Base-by-base conservation (phyloP, 1,140 invertebrate species). In the Lordiphosa mommai region DNA sequence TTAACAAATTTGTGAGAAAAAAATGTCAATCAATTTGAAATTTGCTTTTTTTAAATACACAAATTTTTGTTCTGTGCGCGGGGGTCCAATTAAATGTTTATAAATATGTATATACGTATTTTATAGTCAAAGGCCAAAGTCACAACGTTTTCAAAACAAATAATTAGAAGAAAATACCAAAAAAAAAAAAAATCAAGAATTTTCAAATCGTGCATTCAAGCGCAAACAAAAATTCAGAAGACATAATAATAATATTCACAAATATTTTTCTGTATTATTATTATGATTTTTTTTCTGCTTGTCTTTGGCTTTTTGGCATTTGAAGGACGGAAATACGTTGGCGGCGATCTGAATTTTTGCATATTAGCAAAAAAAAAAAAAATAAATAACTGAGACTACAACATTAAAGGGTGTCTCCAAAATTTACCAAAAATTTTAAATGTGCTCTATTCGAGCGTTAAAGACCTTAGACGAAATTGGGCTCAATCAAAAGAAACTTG, bases 321-420 rank as follows among this genome's bases (percentile, higher is more conserved):
- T 74, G 70, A 82, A 79, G 74, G 74, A 82, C 76, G 74, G 74
- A 79, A 79, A 79, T 70, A 67, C 73, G 70, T 72, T 79, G 61
- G 61, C 58, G 72, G 69, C 38, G 52, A 60, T 68, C 43, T 61
- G 33, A 44, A 66, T 74, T 79, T 79, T 79, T 79, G 74, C 74
- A 79, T 80, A 79, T 79, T 79, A 66, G 76, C 74, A 50, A 74
- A 79, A 74, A 68, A 68, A 68, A 67, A 55, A 37, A 79, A 53
- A 14, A 36, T 59, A 68, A 58, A 55, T 13, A 61, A 61, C 13
- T 16, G 13, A 29, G 10, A 17, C 10, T 16, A 27, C 13, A n/a
- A 29, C 8, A 29, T 23, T 10, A 29, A 9, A 37, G 12, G 7
- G 5, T 12, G 12, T 27, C n/a, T n/a, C n/a, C n/a, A n/a, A n/a